Evolutionary conservation across 53 echinoderm and acorn worm genomes (phyloP).

Genomic region (Holothuria leucospilota): DNA sequence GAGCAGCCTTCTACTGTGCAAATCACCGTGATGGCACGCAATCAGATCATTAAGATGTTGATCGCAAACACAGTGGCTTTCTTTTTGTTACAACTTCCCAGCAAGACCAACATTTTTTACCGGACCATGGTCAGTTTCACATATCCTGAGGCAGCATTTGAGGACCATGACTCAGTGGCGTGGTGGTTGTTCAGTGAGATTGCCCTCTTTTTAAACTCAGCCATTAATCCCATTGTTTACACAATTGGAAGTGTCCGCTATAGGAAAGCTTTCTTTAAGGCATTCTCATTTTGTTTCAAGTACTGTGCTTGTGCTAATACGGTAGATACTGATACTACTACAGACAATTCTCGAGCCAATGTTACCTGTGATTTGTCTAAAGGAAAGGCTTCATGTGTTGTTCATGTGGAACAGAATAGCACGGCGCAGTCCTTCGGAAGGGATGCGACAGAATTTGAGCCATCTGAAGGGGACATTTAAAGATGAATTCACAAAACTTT

Average conservation of each 20-base stretch:
- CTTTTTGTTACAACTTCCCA: neutral
- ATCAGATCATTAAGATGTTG: slow-evolving; percentile 27
- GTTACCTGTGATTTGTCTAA: too few relatives aligned
- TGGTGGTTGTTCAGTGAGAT: slow-evolving; percentile 29
- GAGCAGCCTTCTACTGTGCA: neutral
- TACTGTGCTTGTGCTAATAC: too few relatives aligned
- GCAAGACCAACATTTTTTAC: slow-evolving; percentile 3
- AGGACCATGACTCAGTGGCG: neutral
- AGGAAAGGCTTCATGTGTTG: too few relatives aligned
- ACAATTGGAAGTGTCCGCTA: neutral
- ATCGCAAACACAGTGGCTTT: slow-evolving; percentile 26
- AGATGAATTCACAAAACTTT: too few relatives aligned
- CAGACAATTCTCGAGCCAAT: neutral
- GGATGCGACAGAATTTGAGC: too few relatives aligned
- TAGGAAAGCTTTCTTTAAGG: neutral
- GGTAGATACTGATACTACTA: neutral
- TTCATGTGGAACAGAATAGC: too few relatives aligned
- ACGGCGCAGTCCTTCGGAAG: too few relatives aligned
- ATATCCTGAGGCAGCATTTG: neutral
- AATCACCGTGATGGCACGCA: neutral
- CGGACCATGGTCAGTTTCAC: neutral
- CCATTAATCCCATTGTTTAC: slow-evolving; percentile 16
- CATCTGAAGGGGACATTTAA: too few relatives aligned
- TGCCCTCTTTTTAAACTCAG: neutral
- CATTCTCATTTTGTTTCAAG: neutral